A percentile compares a stretch with the other conserved stretches of the same genome.
phyloP scores from a whole-genome alignment of 1,140 invertebrate species.

The Protaetia brevitarsis region DNA sequence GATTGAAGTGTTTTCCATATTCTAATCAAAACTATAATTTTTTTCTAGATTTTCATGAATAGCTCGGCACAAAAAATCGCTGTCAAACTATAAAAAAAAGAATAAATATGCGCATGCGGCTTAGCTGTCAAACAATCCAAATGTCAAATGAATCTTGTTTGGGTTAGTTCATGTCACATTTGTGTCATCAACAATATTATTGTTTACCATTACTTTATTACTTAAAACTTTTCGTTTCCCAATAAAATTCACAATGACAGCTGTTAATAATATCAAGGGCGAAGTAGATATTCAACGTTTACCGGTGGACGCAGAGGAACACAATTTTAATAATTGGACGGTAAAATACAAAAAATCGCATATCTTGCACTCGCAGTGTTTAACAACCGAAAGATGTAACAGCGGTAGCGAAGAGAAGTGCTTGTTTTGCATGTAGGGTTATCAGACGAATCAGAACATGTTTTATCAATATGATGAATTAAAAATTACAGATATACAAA shows the following conservation, averaged over 20 bases:
- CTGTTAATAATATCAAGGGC: conserved; percentile 29
- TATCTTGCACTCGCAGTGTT: conserved; percentile 78
- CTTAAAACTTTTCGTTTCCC: neutral
- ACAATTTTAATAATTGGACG: conserved; percentile 63
- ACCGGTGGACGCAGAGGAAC: conserved; percentile 56
- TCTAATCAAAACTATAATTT: too few species aligned
- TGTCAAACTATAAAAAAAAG: too few species aligned
- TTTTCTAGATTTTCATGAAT: too few species aligned
- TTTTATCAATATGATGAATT: conserved; percentile 22
- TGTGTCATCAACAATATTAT: neutral
- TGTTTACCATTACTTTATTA: neutral
- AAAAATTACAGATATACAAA: conserved; percentile 66
- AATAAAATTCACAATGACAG: neutral
- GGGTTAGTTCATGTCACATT: too few species aligned
- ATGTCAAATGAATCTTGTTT: too few species aligned
- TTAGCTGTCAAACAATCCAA: too few species aligned
- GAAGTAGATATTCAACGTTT: conserved; percentile 43
- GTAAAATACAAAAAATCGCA: conserved; percentile 71
- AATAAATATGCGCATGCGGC: too few species aligned
- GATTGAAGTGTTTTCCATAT: too few species aligned
- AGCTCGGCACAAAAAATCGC: too few species aligned
- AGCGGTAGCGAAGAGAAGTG: conserved; percentile 52
- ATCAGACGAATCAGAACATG: too few species aligned
- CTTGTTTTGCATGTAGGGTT: conserved; percentile 60
- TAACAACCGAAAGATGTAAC: conserved; percentile 53